Base-by-base conservation (phyloP, 2,888 invertebrate genomes). In the Asteroscopus sphinx region DNA sequence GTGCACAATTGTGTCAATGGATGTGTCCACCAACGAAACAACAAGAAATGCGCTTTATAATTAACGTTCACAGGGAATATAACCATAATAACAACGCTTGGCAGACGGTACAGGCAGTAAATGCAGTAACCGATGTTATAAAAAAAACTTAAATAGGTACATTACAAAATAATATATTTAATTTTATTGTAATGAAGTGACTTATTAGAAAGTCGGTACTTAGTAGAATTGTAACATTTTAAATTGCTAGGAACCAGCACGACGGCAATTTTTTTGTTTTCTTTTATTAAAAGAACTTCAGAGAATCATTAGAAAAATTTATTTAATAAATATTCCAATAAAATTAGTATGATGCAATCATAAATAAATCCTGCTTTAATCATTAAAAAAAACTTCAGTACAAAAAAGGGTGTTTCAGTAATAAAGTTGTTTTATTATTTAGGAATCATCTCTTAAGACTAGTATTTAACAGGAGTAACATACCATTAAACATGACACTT, bases 91-190 rank as follows among this genome's bases (percentile, higher is more conserved):
- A 25, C 3, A 25, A 25, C 3, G 25, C 6, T 25, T 25, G 25
- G 3, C 3, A 4, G 25, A 25, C 6, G 6, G 25, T 4, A 25
- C 25, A 28, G 3, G 8, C 2, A 4, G 2, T 28, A 28, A 28
- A 25, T 32, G 17, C 8, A 1, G 17, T 40, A 1, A n/a, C n/a
- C 1, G 2, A 8, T 13, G 25, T 21, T 30, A 17, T 42, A 37
- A 48, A 32, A 33, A 26, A 37, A 30, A 42, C 37, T n/a, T 4
- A n/a, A n/a, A n/a, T n/a, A 44, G 9, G 0, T 85, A 81, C 69
- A 72, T 83, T 90, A 88, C 83, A 89, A 90, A 91, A 91, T 88
- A 85, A 86, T 87, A 85, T 86, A 85, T 88, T 68, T 21, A 21
- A 21, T 21, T 21, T 21, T 86, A 85, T 88, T 88, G 85, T 86